These are phyloP conservation scores for Dryas iulia DNA, from an alignment of 1,140 invertebrate genomes.

Conservation along the genomic window DNA sequence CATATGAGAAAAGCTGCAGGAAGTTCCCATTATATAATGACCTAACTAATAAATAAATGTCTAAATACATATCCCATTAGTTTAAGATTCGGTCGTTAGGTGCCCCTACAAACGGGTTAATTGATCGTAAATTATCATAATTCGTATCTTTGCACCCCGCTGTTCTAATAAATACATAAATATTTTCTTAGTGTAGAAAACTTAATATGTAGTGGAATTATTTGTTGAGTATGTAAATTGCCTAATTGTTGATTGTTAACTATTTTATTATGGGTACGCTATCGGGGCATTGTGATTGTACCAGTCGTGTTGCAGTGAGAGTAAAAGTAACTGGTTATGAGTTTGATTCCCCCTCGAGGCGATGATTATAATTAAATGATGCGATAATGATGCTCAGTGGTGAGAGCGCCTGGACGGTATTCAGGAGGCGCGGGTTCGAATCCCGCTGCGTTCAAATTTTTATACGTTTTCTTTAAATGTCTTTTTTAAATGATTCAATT, in stretches of 20 bases:
- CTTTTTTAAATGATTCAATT: too few species aligned
- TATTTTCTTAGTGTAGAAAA: background rate
- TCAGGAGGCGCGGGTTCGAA: too few species aligned
- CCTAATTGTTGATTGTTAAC: background rate
- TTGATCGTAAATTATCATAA: constrained; percentile 61
- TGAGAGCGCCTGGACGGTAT: too few species aligned
- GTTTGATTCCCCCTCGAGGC: too few species aligned
- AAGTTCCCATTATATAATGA: constrained; percentile 7
- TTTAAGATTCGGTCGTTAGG: constrained; percentile 41
- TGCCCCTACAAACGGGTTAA: constrained; percentile 42
- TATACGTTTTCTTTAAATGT: too few species aligned
- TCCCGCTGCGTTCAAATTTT: too few species aligned
- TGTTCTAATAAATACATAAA: constrained; percentile 11
- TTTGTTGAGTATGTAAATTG: background rate
- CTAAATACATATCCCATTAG: constrained; percentile 47
- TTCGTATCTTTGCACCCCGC: constrained; percentile 34
- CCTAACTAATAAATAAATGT: constrained; percentile 41
- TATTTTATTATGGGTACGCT: background rate
- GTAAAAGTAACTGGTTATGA: too few species aligned
- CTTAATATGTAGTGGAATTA: background rate
- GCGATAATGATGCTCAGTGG: too few species aligned
- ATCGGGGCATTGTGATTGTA: too few species aligned
- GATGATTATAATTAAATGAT: too few species aligned
- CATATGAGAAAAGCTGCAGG: background rate
- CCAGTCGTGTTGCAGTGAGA: too few species aligned